Evolutionary conservation across 2,888 invertebrate species (phyloP).

Genomic region (Criorhina ranunculi): DNA sequence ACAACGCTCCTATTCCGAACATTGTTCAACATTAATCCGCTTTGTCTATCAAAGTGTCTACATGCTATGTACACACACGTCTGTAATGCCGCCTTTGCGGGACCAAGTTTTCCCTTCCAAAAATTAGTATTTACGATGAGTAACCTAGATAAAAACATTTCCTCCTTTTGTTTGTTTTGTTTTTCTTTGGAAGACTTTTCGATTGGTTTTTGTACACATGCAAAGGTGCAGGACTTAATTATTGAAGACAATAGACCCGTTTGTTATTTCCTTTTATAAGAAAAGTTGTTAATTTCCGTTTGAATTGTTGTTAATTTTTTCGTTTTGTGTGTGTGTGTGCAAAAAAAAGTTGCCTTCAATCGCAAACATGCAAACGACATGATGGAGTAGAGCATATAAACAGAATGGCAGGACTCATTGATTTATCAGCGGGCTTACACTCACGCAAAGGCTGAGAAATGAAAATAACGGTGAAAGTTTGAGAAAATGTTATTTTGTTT

Average conservation of each 20-base stretch:
- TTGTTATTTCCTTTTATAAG: background rate
- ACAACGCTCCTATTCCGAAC: slow-evolving; percentile 34
- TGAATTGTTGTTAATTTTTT: slow-evolving; percentile 23
- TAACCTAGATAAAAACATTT: slow-evolving; percentile 20
- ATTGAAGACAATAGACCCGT: slow-evolving; percentile 32
- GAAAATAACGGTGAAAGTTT: slow-evolving; percentile 24
- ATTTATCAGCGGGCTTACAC: slow-evolving; percentile 28
- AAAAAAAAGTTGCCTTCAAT: slow-evolving; percentile 4
- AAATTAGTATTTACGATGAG: slow-evolving; percentile 19
- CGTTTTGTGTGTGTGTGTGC: slow-evolving; percentile 20
- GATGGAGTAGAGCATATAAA: background rate
- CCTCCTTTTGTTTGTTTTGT: background rate
- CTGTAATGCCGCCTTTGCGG: background rate
- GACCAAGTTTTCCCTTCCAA: slow-evolving; percentile 19
- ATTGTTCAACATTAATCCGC: slow-evolving; percentile 51
- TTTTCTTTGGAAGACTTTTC: slow-evolving; percentile 13
- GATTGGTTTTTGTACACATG: background rate
- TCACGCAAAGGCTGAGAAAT: too few relatives aligned
- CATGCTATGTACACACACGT: slow-evolving; percentile 1
- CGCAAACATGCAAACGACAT: slow-evolving; percentile 15
- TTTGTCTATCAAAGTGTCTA: slow-evolving; percentile 56
- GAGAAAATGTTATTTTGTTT: slow-evolving; percentile 4
- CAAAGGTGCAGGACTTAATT: slow-evolving; percentile 32
- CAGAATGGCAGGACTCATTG: slow-evolving; percentile 20
- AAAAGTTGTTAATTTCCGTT: slow-evolving; percentile 15